phyloP scores from a whole-genome alignment of 2,888 invertebrate genomes.

The Asteroscopus sphinx region DNA sequence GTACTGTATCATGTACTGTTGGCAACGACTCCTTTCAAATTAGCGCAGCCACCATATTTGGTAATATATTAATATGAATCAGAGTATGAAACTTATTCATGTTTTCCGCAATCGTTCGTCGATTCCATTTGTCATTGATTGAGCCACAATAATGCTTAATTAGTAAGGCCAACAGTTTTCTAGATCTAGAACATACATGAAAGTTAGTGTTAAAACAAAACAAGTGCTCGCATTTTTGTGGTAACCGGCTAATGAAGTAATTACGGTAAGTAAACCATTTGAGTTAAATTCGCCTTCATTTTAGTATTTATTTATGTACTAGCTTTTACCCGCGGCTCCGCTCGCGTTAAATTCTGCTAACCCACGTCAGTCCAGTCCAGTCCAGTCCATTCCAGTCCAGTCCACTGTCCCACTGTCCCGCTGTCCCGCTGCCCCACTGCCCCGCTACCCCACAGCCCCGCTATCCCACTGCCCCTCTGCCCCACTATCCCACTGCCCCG shows the following conservation, averaged over 20 bases:
- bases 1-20: conserved; percentile 27
- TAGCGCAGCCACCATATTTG: conserved; percentile 40
- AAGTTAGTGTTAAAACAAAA: conserved; percentile 13
- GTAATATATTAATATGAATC: conserved; percentile 23
- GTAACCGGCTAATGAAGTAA: conserved; percentile 36
- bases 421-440: too few relatives aligned
- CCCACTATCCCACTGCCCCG: too few relatives aligned
- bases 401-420: too few relatives aligned
- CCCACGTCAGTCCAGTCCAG: too few relatives aligned
- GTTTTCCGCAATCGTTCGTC: conserved; percentile 13
- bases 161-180: conserved; percentile 11
- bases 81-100: conserved; percentile 15
- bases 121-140: conserved; percentile 11
- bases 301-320: conserved; percentile 5
- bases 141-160: not conserved
- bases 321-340: too few relatives aligned
- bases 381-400: too few relatives aligned
- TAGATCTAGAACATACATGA: conserved; percentile 31
- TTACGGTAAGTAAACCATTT: conserved; percentile 17
- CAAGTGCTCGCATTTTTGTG: conserved; percentile 12
- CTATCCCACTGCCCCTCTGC: too few relatives aligned
- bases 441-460: too few relatives aligned
- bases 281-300: not conserved
- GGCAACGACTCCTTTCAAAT: conserved; percentile 46
- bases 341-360: too few relatives aligned